Evolutionary conservation across 1,140 invertebrate genomes (phyloP), one percentile per base, ranked within the genome.

Genomic region (Lerema accius): DNA sequence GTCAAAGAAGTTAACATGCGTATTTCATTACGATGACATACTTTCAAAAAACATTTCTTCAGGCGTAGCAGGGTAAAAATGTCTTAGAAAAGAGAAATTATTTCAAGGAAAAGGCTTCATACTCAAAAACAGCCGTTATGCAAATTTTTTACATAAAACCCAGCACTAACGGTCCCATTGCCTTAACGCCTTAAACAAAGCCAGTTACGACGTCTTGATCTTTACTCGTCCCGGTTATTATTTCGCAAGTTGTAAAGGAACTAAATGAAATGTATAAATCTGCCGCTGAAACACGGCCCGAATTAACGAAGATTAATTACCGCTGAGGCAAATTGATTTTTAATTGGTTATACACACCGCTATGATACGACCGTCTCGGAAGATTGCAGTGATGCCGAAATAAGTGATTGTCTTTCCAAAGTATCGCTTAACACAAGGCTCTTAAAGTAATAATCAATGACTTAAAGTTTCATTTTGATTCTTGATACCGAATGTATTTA

Each of bases 291-390:
- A 63, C 61, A 63, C 55, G 43, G 51, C 32, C 35, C 35, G 11
- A 63, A 40, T 50, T 63, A 67, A 70, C 59, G 64, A 70, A 67
- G 70, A 69, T 69, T 69, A 72, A 65, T 67, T 61, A 60, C 56
- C 23, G 51, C 56, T 46, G 53, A 42, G 35, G 35, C 46, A 50
- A 69, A 72, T 72, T 58, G 70, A 72, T 72, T 70, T 63, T 66
- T 49, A 66, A 70, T 70, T 66, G 62, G 48, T 67, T 37, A 63
- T 40, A 40, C 19, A 56, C 51, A 28, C 19, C 13, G 10, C 2
- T 49, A 17, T 23, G 46, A 53, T 48, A 53, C 53, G 42, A 11
- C 19, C n/a, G 16, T 10, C 10, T 19, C 39, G 32, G 16, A 1
- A 32, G 40, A 43, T 16, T 7, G 17, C 9, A 3, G 40, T 2